Percentiles rank a stretch among this genome's conserved stretches.
phyloP scores from a whole-genome alignment of 92 coral and sea anemone genomes.

The Parazoanthus darwini region DNA sequence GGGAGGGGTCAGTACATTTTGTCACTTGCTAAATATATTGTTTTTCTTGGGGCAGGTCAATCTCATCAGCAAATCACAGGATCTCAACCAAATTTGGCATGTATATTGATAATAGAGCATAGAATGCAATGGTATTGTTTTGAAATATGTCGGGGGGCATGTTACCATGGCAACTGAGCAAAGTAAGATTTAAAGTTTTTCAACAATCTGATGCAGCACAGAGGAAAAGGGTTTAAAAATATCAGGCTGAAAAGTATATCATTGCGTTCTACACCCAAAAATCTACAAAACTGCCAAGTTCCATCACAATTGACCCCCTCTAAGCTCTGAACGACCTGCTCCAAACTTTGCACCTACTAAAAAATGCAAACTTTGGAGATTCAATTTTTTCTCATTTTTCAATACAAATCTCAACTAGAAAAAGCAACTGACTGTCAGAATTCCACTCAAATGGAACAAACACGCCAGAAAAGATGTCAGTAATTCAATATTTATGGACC shows the following conservation, averaged over 20 bases:
- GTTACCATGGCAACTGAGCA: conserved; percentile 33
- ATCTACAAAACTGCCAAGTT: conserved; percentile 26
- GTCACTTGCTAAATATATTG: neutral
- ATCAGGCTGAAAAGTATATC: neutral
- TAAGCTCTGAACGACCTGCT: conserved; percentile 24
- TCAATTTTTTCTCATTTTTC: neutral
- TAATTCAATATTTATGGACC: conserved; percentile 36
- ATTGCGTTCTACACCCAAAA: conserved; percentile 8
- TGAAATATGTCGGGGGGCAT: conserved; percentile 31
- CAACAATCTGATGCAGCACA: neutral
- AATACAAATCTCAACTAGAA: neutral
- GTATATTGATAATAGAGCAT: neutral
- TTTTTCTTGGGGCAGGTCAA: conserved; percentile 11
- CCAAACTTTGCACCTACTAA: conserved; percentile 1
- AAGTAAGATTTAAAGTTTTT: neutral
- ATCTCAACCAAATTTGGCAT: conserved; percentile 22
- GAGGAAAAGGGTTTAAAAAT: neutral
- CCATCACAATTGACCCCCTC: neutral
- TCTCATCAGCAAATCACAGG: conserved; percentile 24
- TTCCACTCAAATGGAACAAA: conserved; percentile 6
- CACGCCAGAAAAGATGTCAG: neutral
- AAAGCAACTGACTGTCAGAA: neutral
- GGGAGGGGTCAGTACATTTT: conserved; percentile 7
- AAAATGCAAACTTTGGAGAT: conserved; percentile 5
- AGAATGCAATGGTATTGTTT: conserved; percentile 28